Evolutionary conservation across 2,113 vertebrate genomes (phyloP).

Genomic region (Ornithorhynchus anatinus): DNA sequence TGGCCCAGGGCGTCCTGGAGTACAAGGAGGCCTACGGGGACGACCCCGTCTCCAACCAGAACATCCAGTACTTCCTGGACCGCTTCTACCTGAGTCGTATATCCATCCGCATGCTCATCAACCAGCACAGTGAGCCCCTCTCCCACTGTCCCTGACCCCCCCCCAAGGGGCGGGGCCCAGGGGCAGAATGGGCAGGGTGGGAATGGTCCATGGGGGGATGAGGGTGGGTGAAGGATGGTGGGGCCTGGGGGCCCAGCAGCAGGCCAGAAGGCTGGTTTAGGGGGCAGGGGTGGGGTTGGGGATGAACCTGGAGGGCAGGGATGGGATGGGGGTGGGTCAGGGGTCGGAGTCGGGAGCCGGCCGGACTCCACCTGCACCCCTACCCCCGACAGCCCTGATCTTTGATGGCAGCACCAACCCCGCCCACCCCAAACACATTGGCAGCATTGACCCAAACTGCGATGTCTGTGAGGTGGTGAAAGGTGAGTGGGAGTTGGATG

Average conservation of each 20-base stretch:
- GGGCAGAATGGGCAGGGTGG: too few species aligned
- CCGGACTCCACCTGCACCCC: background rate
- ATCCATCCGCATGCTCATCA: conserved; percentile 96
- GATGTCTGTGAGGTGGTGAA: conserved; percentile 82
- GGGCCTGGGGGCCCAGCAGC: background rate
- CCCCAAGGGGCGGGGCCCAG: background rate
- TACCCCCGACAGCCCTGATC: conserved; percentile 76
- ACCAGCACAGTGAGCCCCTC: conserved; percentile 88
- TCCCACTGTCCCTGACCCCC: background rate
- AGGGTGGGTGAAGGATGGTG: too few species aligned
- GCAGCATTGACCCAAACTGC: conserved; percentile 90
- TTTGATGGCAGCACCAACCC: conserved; percentile 90
- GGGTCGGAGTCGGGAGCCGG: too few species aligned
- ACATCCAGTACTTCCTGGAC: conserved; percentile 95
- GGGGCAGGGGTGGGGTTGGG: background rate
- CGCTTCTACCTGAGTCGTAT: conserved; percentile 97
- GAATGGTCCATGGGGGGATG: background rate
- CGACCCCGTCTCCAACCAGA: conserved; percentile 88
- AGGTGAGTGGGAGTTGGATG: conserved; percentile 66
- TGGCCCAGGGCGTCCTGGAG: conserved; percentile 92
- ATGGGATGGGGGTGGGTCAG: accelerated
- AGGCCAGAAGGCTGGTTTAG: background rate
- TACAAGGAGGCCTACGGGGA: conserved; percentile 89
- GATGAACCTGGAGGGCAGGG: background rate
- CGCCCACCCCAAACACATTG: conserved; percentile 89